Evolutionary conservation across 2,888 invertebrate genomes (phyloP), one percentile per base, ranked within the genome.

Genomic region (Dynastes tityus): DNA sequence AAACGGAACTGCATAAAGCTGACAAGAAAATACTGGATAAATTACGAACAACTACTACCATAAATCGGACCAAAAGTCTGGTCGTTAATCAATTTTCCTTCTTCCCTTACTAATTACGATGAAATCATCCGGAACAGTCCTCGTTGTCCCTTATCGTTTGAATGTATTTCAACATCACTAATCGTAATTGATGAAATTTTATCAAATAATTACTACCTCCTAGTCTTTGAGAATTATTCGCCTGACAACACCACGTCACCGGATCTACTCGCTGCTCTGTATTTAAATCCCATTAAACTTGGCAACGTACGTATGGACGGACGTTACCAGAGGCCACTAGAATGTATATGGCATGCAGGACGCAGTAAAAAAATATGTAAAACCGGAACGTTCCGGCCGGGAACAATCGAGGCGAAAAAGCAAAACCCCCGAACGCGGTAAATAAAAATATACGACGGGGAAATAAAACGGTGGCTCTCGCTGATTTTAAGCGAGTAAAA

Each of bases 141-240:
- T 37, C 22, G 37, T n/a, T n/a, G 8, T 71, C 55, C 32, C 22
- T 16, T 2, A 40, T 40, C n/a, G 49, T 40, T n/a, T 1, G 8
- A 40, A 1, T 6, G 58, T 58, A 71, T 37, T 71, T 58, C 58
- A 9, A 58, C 58, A n/a, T 37, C 71, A 13, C 37, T 71, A 58
- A 71, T 58, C 27, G 55, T 71, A 71, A 71, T 71, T 71, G 71
- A 71, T 71, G 37, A 71, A 71, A 71, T 58, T 71, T 71, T 37
- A 71, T 71, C 58, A 40, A 58, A 37, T 71, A 71, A 71, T 71
- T 71, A 71, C 58, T 55, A 58, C 58, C 37, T 71, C 16, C 37
- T 4, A 6, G 55, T 40, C 55, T 37, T 37, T 22, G 32, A 11
- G 58, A 32, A 58, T 11, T 37, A 55, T 58, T 71, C 55, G 55